Percentiles rank a stretch among this genome's conserved stretches.
phyloP scores from a whole-genome alignment of 2,113 vertebrate species.

The Megaceryle maxima region DNA sequence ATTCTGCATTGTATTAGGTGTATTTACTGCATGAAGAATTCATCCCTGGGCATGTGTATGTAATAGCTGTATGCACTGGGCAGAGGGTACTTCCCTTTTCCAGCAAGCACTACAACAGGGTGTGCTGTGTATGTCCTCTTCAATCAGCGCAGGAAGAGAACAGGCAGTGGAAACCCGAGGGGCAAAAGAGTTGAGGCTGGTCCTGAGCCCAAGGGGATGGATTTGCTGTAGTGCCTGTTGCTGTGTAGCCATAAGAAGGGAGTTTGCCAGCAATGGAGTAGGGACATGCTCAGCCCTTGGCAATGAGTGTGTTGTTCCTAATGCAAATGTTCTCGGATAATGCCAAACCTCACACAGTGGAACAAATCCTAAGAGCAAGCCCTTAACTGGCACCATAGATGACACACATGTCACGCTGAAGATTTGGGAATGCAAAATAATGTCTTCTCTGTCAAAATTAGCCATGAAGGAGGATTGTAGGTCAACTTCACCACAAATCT shows the following conservation, averaged over 20 bases:
- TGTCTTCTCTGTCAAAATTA: not conserved
- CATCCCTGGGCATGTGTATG: not conserved
- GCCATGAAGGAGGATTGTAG: not conserved
- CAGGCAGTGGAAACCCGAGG: not conserved
- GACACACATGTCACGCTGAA: not conserved
- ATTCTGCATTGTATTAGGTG: not conserved
- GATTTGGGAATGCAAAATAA: not conserved
- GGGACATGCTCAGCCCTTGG: not conserved
- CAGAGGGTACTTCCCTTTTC: not conserved
- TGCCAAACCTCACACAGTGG: not conserved
- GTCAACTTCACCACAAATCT: not conserved
- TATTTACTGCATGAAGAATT: not conserved
- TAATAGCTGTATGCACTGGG: not conserved
- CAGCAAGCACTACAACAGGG: not conserved
- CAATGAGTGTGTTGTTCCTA: not conserved
- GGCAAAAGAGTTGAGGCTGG: not conserved
- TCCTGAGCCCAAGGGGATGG: rapidly evolving
- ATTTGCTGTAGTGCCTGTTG: not conserved
- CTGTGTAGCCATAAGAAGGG: not conserved
- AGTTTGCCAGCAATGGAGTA: not conserved
- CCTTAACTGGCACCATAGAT: not conserved
- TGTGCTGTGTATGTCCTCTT: not conserved
- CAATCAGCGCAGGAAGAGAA: not conserved
- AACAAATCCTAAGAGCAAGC: not conserved
- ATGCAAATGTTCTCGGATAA: not conserved